Evolutionary conservation across 1,140 invertebrate species (phyloP).

Genomic region (Antheraea mylitta): DNA sequence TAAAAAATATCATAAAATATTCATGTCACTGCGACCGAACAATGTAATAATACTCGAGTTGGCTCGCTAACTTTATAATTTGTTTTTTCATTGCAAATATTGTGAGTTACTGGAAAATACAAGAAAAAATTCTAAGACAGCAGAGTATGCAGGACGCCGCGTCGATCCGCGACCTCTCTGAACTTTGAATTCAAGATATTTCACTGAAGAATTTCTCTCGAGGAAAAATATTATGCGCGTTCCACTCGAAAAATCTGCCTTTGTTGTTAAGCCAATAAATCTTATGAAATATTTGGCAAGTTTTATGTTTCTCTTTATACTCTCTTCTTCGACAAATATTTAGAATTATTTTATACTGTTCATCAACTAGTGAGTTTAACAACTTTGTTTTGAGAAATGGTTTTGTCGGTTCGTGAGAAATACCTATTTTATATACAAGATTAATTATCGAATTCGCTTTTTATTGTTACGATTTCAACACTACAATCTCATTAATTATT

Average conservation of each 20-base stretch:
- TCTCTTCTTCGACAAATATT: background rate
- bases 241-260: background rate
- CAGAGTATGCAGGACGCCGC: background rate
- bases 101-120: background rate
- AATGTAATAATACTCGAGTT: background rate
- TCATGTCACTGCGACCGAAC: too few species aligned
- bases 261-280: background rate
- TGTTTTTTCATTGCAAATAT: background rate
- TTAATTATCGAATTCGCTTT: too few species aligned
- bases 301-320: background rate
- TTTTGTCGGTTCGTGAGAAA: too few species aligned
- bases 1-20: too few species aligned
- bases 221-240: background rate
- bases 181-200: background rate
- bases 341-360: background rate
- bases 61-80: background rate
- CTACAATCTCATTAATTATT: too few species aligned
- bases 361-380: too few species aligned
- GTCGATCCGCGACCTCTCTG: background rate
- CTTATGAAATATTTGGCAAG: background rate
- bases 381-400: too few species aligned
- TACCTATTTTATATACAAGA: too few species aligned
- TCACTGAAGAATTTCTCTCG: constrained; percentile 1
- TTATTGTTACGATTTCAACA: too few species aligned
- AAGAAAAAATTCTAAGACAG: background rate